These are phyloP conservation scores for Ormyrus rosae DNA, from an alignment of 2,888 invertebrate species.

Conservation along the genomic window DNA sequence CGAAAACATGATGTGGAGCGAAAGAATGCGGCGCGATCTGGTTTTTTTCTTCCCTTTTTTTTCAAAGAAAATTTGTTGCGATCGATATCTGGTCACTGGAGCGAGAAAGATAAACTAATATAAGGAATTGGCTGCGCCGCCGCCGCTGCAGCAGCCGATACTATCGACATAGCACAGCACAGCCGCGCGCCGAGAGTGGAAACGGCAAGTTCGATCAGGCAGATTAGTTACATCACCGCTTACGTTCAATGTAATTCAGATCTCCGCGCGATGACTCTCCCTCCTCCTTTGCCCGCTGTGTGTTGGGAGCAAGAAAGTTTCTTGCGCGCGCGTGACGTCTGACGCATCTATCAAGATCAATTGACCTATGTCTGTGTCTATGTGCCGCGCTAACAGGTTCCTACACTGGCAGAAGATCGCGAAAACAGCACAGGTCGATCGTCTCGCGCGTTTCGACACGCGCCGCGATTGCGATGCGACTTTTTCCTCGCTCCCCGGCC, in stretches of 20 bases:
- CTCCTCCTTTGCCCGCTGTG: background rate
- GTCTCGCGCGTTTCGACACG: background rate
- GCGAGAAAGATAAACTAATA: slow-evolving; percentile 21
- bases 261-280: slow-evolving; percentile 41
- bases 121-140: slow-evolving; percentile 1
- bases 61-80: slow-evolving; percentile 32
- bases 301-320: slow-evolving; percentile 37
- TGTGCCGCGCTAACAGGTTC: background rate
- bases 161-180: too few species aligned
- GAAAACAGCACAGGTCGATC: background rate
- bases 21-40: background rate
- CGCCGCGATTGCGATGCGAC: background rate
- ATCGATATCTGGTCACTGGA: background rate
- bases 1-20: background rate
- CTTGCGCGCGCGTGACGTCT: slow-evolving; percentile 45
- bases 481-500: background rate
- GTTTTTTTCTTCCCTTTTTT: background rate
- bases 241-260: slow-evolving; percentile 48
- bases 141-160: too few species aligned
- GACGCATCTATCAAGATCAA: slow-evolving; percentile 57
- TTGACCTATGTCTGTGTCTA: slow-evolving; percentile 46
- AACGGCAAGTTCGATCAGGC: slow-evolving; percentile 48
- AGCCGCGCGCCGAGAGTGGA: slow-evolving; percentile 26
- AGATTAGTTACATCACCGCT: slow-evolving; percentile 54
- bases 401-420: background rate